phyloP scores from a whole-genome alignment of 2,888 invertebrate species.

The Pyralis farinalis region DNA sequence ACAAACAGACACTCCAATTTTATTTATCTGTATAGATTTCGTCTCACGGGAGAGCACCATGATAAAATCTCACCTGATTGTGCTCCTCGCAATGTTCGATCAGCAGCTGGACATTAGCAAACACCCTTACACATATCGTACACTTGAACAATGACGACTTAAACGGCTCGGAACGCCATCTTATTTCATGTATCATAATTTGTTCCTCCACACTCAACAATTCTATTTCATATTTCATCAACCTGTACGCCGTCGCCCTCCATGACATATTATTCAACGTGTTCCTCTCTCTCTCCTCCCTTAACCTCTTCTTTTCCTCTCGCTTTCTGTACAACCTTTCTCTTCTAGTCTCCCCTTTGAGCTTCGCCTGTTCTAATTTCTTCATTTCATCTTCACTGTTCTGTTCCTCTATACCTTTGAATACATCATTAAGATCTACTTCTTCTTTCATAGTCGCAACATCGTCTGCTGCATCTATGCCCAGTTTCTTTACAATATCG shows the following conservation, averaged over 20 bases:
- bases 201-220: background rate
- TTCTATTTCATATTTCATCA: background rate
- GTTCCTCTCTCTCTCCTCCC: background rate
- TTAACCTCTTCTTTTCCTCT: background rate
- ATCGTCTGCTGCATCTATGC: too few species aligned
- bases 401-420: background rate
- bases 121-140: background rate
- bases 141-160: background rate
- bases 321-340: background rate
- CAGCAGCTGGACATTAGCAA: background rate
- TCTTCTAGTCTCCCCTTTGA: background rate
- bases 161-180: background rate
- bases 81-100: background rate
- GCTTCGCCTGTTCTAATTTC: too few species aligned
- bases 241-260: background rate
- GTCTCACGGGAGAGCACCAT: too few species aligned
- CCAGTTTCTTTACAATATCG: too few species aligned
- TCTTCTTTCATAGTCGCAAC: too few species aligned
- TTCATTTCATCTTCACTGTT: background rate
- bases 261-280: too few species aligned
- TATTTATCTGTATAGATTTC: too few species aligned
- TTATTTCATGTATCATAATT: background rate
- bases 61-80: background rate
- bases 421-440: background rate
- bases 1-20: too few species aligned